A percentile compares a stretch with the other conserved stretches of the same genome.
Conservation (phyloP, 2,888 invertebrate genomes). For the Ophonus ardosiacus region DNA sequence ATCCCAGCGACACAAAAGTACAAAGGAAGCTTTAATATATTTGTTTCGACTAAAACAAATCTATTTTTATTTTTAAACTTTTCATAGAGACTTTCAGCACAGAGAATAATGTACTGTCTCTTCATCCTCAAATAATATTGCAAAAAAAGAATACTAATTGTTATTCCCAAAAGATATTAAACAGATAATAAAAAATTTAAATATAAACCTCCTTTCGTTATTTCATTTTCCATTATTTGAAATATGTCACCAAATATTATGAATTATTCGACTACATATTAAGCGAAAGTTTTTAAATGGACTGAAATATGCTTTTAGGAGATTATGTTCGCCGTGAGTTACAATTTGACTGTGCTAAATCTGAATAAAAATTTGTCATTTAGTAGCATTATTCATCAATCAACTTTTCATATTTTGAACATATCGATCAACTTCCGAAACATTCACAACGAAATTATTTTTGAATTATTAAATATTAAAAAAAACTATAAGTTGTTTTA, state of each 20-base stretch:
- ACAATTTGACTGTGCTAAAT: background rate
- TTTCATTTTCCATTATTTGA: background rate
- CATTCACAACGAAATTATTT: background rate
- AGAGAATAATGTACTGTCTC: background rate
- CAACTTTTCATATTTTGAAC: background rate
- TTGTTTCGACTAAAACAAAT: conserved; percentile 29
- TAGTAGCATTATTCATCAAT: background rate
- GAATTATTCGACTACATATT: background rate
- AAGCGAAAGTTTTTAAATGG: background rate
- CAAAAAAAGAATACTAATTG: background rate
- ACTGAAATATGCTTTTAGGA: background rate
- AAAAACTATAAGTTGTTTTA: no score
- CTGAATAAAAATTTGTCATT: background rate
- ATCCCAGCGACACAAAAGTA: conserved; percentile 16
- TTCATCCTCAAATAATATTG: background rate
- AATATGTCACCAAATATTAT: background rate
- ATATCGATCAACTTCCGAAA: background rate
- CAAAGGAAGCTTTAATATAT: conserved; percentile 29
- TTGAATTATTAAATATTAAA: no score
- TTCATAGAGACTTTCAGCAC: background rate
- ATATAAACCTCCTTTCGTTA: no score
- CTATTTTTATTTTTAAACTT: conserved; percentile 19
- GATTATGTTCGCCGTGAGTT: background rate
- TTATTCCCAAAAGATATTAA: background rate
- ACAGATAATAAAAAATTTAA: background rate